These are phyloP conservation scores for Oppia nitens DNA, from an alignment of 1,140 invertebrate species.

Conservation along the genomic window DNA sequence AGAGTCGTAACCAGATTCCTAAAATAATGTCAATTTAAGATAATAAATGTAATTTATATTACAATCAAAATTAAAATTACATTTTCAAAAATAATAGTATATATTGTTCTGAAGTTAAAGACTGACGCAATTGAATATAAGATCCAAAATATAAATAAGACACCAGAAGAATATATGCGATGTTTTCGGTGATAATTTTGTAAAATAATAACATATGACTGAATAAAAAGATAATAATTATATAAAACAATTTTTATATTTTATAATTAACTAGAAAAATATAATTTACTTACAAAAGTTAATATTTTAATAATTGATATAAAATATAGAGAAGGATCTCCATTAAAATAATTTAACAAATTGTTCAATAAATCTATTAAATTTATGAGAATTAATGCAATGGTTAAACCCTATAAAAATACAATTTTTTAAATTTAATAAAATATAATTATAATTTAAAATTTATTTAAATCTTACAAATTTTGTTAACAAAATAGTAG, in stretches of 20 bases:
- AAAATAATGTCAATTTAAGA: too few relatives aligned
- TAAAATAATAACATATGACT: background rate
- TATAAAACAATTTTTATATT: background rate
- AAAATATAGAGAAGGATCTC: background rate
- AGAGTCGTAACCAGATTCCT: too few relatives aligned
- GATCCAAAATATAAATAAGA: conserved; percentile 12
- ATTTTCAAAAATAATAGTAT: conserved; percentile 1
- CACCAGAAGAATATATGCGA: conserved; percentile 15
- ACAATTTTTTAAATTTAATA: background rate
- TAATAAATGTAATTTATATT: too few relatives aligned
- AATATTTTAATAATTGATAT: conserved; percentile 11
- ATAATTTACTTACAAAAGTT: conserved; percentile 9
- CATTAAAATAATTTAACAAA: background rate
- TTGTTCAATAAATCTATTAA: background rate
- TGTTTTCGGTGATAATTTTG: conserved; percentile 6
- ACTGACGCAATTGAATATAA: background rate
- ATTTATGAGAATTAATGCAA: background rate
- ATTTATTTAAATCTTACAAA: background rate
- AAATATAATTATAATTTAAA: background rate
- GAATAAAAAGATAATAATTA: background rate
- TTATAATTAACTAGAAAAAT: background rate
- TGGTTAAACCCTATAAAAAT: background rate
- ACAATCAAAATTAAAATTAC: too few relatives aligned
- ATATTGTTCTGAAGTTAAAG: conserved; percentile 9
- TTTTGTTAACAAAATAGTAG: background rate